Percentiles rank a stretch among this genome's conserved stretches.
Conservation (phyloP, 2,888 invertebrate species). For the Pterobdella sp. region DNA sequence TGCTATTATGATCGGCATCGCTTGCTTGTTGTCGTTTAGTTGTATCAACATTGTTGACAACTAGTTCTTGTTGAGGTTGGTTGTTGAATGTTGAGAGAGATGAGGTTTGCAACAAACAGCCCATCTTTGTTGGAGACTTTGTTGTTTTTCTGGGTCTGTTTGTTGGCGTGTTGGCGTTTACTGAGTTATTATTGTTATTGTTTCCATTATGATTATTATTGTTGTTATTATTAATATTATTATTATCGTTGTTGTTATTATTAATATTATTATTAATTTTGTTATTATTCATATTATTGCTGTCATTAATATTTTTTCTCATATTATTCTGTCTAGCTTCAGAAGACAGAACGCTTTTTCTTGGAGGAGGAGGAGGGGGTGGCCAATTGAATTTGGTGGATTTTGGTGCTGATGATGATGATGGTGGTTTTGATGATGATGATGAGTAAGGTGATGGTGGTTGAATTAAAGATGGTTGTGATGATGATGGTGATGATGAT, state of each 20-base stretch:
- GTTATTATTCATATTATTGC: background rate
- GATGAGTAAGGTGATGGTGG: constrained; percentile 12
- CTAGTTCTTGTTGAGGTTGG: background rate
- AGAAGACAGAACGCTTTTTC: constrained; percentile 13
- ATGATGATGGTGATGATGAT: constrained; percentile 14
- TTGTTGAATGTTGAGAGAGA: constrained; percentile 2
- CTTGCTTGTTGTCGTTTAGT: constrained; percentile 12
- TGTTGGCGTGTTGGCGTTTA: constrained; percentile 1
- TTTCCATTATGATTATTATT: background rate
- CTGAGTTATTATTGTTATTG: too few species aligned
- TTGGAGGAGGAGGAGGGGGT: constrained; percentile 24
- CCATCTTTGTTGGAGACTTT: constrained; percentile 19
- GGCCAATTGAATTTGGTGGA: constrained; percentile 16
- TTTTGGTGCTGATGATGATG: background rate
- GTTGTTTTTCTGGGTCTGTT: background rate
- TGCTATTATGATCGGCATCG: background rate
- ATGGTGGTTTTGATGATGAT: constrained; percentile 3
- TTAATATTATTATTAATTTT: background rate
- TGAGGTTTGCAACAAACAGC: constrained; percentile 14
- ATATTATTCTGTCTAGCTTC: too few species aligned
- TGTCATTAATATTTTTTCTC: too few species aligned
- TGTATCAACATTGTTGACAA: background rate
- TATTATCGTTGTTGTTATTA: constrained; percentile 9
- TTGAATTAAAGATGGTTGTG: constrained; percentile 8
- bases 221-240: background rate